These are phyloP conservation scores for Etheostoma cragini DNA, from an alignment of 2,113 vertebrate genomes.

Conservation along the genomic window DNA sequence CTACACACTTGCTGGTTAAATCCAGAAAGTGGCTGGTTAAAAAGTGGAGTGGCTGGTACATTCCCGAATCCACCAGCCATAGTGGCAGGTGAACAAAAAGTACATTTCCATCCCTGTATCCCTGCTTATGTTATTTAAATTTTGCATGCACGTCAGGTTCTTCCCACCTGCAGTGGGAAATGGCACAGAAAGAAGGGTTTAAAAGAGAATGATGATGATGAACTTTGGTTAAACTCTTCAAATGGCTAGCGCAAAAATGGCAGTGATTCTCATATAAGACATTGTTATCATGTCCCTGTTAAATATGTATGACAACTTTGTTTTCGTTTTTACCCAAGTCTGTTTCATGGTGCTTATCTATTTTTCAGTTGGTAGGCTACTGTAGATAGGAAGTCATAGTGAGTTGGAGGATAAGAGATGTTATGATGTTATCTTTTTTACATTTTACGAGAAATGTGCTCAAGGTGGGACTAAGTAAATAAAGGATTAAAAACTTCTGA, in stretches of 20 bases:
- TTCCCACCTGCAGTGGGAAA: not conserved
- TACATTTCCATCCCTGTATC: no score
- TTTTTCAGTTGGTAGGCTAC: slow-evolving; percentile 1
- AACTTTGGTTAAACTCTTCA: slow-evolving; percentile 9
- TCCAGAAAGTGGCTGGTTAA: no score
- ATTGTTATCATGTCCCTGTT: slow-evolving; percentile 16
- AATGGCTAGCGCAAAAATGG: not conserved
- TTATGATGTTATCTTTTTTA: not conserved
- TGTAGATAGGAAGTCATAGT: not conserved
- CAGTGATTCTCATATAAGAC: slow-evolving; percentile 5
- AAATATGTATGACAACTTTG: slow-evolving; percentile 28
- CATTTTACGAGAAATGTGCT: not conserved
- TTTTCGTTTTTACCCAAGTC: slow-evolving; percentile 23
- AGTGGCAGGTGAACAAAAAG: no score
- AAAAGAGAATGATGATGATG: slow-evolving; percentile 9
- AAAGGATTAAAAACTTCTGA: not conserved
- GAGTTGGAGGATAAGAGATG: slow-evolving; percentile 17
- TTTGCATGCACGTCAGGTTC: not conserved
- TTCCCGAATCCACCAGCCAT: no score
- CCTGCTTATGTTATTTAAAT: not conserved
- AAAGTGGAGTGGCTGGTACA: no score
- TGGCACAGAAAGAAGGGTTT: not conserved
- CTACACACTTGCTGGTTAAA: no score
- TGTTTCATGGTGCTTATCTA: slow-evolving; percentile 31
- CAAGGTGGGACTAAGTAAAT: not conserved